Percentiles rank a stretch among this genome's conserved stretches.
phyloP scores from a whole-genome alignment of 2,888 invertebrate species.

The Plagodis dolabraria region DNA sequence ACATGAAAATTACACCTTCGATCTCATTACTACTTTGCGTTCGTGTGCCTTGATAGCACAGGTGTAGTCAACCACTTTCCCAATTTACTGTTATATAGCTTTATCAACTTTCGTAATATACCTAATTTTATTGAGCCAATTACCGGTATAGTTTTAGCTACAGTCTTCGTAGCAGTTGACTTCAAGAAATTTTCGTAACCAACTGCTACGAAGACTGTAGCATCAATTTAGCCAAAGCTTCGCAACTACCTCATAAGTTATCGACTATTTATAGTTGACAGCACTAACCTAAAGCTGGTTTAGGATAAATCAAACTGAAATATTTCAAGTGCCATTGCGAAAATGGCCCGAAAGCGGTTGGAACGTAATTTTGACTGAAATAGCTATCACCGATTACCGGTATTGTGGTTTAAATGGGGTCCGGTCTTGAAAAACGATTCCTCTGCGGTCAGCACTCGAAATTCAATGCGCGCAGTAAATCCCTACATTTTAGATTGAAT shows the following conservation, averaged over 20 bases:
- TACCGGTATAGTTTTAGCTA: too few species aligned
- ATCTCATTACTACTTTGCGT: too few species aligned
- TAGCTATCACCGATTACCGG: constrained; percentile 59
- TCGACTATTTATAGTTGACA: constrained; percentile 17
- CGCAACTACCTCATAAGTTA: constrained; percentile 4
- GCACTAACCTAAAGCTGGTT: constrained; percentile 9
- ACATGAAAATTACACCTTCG: too few species aligned
- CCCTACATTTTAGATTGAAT: constrained; percentile 49
- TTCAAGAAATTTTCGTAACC: too few species aligned
- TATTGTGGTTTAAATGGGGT: constrained; percentile 66
- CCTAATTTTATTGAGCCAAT: too few species aligned
- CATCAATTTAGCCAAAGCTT: neutral
- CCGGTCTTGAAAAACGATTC: constrained; percentile 70
- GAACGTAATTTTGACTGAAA: constrained; percentile 50
- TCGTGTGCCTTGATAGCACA: too few species aligned
- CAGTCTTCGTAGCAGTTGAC: too few species aligned
- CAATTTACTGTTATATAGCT: too few species aligned
- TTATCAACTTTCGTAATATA: too few species aligned
- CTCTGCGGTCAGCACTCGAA: constrained; percentile 49
- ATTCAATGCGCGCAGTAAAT: constrained; percentile 45
- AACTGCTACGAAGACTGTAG: too few species aligned
- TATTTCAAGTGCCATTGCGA: constrained; percentile 20
- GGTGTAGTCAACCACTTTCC: too few species aligned
- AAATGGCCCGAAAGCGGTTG: constrained; percentile 43
- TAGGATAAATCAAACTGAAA: constrained; percentile 25